Base-by-base conservation (phyloP, 2,113 vertebrate genomes). In the Syrmaticus mikado region DNA sequence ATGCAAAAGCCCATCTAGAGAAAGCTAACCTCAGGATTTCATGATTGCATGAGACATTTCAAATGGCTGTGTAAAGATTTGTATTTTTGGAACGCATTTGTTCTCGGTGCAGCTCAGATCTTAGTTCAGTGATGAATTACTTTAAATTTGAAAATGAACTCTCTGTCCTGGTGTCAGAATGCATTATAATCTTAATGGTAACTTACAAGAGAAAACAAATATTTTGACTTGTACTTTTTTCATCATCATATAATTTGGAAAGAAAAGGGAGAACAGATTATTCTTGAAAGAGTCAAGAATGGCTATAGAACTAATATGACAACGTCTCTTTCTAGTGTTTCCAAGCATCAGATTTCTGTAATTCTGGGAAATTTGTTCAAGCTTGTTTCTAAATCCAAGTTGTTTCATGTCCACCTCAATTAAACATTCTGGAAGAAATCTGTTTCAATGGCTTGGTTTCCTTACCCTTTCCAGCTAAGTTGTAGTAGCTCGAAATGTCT, bases 111-210 rank as follows among this genome's bases (percentile, higher is more conserved):
- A 68, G 41, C 62, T 93, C 38, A 70, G 78, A 65, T 83, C 16
- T 43, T 73, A 74, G 67, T 40, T 73, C 61, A 77, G 66, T 91
- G 85, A 92, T 94, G 40, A 89, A 94, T 94, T 75, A 48, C 88
- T 74, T 92, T 66, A 80, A 91, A 84, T 74, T 87, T 86, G 72
- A 78, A 94, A 94, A 82, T 87, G 58, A 79, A 65, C 73, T 94
- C 81, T 61, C 81, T 61, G 82, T 87, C 78, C 77, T 73, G 34
- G 13, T 91, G 87, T 94, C 89, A 82, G 81, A 55, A 65, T 86
- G 58, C 38, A 74, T 95, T 93, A 71, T 93, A 70, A 85, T 92
- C 78, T 91, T 94, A 83, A 90, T 90, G 87, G 66, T 94, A 87
- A 85, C 66, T 90, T 81, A 21, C 75, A 83, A 55, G 34, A 85